Conservation (phyloP, 1,140 invertebrate genomes). For the Diprion similis region DNA sequence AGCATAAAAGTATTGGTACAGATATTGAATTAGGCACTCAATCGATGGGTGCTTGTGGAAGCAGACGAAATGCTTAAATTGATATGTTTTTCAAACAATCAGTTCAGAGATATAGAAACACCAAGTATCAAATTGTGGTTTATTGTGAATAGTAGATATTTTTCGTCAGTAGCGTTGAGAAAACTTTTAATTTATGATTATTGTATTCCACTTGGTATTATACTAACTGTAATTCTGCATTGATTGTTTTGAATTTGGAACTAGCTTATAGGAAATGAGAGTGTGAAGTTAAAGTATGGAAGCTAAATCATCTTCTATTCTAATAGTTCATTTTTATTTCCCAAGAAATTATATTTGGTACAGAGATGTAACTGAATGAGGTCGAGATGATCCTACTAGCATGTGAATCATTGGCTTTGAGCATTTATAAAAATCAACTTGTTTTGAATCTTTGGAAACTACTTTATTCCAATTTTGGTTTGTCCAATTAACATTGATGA, state of each 20-base stretch:
- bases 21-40: not conserved
- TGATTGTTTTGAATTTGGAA: not conserved
- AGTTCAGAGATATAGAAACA: not conserved
- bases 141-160: no score
- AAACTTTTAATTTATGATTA: not conserved
- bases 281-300: not conserved
- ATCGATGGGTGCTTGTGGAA: not conserved
- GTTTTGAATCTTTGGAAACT: no score
- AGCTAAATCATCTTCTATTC: no score
- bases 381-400: not conserved
- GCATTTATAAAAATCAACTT: no score
- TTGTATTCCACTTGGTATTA: not conserved
- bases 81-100: not conserved
- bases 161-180: not conserved
- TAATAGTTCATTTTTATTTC: not conserved
- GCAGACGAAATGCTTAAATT: not conserved
- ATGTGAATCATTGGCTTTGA: not conserved
- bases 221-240: not conserved
- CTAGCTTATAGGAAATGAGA: not conserved
- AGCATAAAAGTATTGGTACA: constrained; percentile 21
- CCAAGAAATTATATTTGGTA: not conserved
- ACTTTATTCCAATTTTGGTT: no score
- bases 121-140: no score
- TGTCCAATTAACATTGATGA: not conserved
- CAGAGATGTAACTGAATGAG: not conserved